phyloP scores from a whole-genome alignment of 2,113 vertebrate genomes.

The Lipophrys pholis region DNA sequence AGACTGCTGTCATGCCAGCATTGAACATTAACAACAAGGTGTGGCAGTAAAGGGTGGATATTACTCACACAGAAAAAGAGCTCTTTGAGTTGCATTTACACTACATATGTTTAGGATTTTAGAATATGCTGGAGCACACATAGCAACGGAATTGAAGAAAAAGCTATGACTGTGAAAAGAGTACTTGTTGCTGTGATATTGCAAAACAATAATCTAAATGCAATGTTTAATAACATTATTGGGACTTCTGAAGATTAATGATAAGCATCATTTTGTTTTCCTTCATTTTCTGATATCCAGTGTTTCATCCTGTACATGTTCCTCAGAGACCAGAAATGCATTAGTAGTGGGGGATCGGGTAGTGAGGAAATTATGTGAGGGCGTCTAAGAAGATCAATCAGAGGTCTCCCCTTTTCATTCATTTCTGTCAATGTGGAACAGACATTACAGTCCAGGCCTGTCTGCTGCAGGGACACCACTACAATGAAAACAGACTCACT shows the following conservation, averaged over 20 bases:
- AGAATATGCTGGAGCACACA: not conserved
- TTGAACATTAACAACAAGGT: slow-evolving; percentile 43
- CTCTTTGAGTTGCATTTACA: slow-evolving; percentile 3
- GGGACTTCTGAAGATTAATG: too few species aligned
- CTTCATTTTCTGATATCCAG: not conserved
- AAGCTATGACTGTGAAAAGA: not conserved
- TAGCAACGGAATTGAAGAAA: not conserved
- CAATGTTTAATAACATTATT: too few species aligned
- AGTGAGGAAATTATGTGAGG: slow-evolving; percentile 25
- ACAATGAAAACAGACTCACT: slow-evolving; percentile 18
- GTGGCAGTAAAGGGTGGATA: slow-evolving; percentile 30
- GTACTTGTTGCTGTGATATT: too few species aligned
- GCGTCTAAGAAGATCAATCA: slow-evolving; percentile 43
- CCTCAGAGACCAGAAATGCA: slow-evolving; percentile 34
- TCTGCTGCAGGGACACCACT: slow-evolving; percentile 31
- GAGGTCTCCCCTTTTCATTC: slow-evolving; percentile 53
- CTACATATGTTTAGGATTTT: not conserved
- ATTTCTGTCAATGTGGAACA: slow-evolving; percentile 41
- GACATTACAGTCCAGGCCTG: slow-evolving; percentile 30
- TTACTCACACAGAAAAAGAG: not conserved
- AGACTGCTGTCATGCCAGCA: slow-evolving; percentile 54
- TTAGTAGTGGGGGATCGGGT: slow-evolving; percentile 2
- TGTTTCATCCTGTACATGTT: slow-evolving; percentile 1
- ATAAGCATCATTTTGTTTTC: not conserved
- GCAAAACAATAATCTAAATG: too few species aligned